A percentile compares a stretch with the other conserved stretches of the same genome.
Conservation (phyloP, 2,888 invertebrate genomes). For the Campoletis raptor region DNA sequence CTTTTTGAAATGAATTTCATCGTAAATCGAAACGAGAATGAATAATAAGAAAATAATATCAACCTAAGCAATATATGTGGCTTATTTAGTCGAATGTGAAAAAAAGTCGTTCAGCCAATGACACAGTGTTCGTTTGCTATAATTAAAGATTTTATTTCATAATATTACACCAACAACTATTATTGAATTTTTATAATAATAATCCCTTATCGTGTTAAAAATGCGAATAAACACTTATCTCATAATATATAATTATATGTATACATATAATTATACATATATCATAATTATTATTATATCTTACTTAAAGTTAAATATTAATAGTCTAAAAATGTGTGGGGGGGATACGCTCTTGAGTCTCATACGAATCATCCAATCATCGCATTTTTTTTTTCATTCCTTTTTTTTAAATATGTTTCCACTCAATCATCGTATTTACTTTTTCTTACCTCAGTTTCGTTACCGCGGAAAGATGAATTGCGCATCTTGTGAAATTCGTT, state of each 20-base stretch:
- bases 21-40: too few relatives aligned
- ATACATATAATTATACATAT: slow-evolving; percentile 78
- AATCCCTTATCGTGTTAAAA: slow-evolving; percentile 84
- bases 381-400: slow-evolving; percentile 63
- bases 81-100: too few relatives aligned
- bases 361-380: slow-evolving; percentile 73
- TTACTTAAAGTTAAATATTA: slow-evolving; percentile 80
- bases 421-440: slow-evolving; percentile 65
- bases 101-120: neutral
- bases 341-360: slow-evolving; percentile 78
- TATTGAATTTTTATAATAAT: slow-evolving; percentile 84
- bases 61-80: too few relatives aligned
- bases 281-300: slow-evolving; percentile 82
- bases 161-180: slow-evolving; percentile 85
- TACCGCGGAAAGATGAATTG: slow-evolving; percentile 66
- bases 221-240: slow-evolving; percentile 84
- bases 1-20: too few relatives aligned
- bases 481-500: neutral
- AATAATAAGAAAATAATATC: too few relatives aligned
- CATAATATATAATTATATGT: slow-evolving; percentile 77
- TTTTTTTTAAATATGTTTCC: slow-evolving; percentile 51
- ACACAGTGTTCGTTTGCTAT: slow-evolving; percentile 70
- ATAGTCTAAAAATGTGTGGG: slow-evolving; percentile 82
- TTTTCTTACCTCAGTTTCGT: slow-evolving; percentile 71
- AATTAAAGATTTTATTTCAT: slow-evolving; percentile 84